phyloP scores from a whole-genome alignment of 2,113 vertebrate species.

The Lontra canadensis region DNA sequence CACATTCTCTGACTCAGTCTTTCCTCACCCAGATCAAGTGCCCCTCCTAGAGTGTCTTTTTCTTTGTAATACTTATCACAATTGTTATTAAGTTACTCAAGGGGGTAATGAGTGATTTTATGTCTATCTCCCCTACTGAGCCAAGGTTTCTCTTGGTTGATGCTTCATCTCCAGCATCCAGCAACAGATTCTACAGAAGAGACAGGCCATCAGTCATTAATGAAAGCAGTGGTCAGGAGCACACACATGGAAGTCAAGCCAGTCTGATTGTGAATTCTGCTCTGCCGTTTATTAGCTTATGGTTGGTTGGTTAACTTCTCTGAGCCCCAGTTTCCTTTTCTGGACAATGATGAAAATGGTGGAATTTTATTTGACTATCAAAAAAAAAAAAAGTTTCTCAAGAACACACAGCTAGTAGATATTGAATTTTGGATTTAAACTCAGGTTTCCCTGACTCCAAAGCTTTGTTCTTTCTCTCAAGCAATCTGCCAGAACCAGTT shows the following conservation, averaged over 20 bases:
- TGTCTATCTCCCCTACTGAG: background rate
- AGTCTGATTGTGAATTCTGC: conserved; percentile 2
- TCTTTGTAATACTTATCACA: background rate
- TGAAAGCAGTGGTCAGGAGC: background rate
- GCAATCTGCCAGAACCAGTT: background rate
- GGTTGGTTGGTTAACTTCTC: background rate
- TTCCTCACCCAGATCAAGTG: background rate
- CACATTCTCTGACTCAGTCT: background rate
- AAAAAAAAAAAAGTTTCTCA: background rate
- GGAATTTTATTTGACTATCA: background rate
- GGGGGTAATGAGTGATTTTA: background rate
- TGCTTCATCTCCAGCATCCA: background rate
- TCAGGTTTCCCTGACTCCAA: background rate
- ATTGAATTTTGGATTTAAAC: conserved; percentile 5
- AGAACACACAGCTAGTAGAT: background rate
- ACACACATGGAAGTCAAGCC: background rate
- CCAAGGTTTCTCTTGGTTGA: background rate
- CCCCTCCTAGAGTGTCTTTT: background rate
- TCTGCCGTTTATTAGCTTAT: background rate
- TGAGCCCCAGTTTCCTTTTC: background rate
- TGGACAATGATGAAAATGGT: background rate
- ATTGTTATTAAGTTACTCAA: background rate
- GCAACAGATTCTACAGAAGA: background rate
- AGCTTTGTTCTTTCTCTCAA: background rate
- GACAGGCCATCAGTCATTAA: background rate